These are phyloP conservation scores for Nipponacmea schrenckii DNA, from an alignment of 2,888 invertebrate genomes.

Conservation along the genomic window DNA sequence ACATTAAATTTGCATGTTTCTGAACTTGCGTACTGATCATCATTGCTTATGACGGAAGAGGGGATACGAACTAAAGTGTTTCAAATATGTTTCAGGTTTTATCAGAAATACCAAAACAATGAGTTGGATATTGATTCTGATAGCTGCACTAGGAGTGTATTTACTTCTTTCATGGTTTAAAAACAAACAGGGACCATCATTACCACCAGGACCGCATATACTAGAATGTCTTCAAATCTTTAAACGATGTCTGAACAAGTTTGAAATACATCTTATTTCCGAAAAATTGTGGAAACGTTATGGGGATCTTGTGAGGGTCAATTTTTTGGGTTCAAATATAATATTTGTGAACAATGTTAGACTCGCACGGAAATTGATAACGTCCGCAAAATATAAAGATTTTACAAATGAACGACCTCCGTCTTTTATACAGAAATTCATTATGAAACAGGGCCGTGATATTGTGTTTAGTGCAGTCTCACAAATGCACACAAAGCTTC, in stretches of 20 bases:
- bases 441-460: not conserved
- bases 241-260: not conserved
- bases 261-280: not conserved
- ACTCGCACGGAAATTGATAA: not conserved
- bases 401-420: not conserved
- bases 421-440: not conserved
- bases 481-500: not conserved
- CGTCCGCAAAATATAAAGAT: not conserved
- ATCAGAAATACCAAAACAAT: too few relatives aligned
- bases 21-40: too few relatives aligned
- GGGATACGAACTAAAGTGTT: too few relatives aligned
- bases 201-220: not conserved
- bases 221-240: not conserved
- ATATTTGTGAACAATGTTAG: not conserved
- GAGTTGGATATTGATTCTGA: too few relatives aligned
- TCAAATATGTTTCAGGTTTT: too few relatives aligned
- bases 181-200: not conserved
- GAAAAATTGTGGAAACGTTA: not conserved
- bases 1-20: too few relatives aligned
- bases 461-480: not conserved
- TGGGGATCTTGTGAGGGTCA: not conserved
- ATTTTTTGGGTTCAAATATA: not conserved
- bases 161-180: too few relatives aligned
- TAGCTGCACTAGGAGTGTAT: too few relatives aligned
- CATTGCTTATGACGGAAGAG: too few relatives aligned